Base-by-base conservation (phyloP, 2,797 vertebrate species). In the Paratrypauchen microcephalus region DNA sequence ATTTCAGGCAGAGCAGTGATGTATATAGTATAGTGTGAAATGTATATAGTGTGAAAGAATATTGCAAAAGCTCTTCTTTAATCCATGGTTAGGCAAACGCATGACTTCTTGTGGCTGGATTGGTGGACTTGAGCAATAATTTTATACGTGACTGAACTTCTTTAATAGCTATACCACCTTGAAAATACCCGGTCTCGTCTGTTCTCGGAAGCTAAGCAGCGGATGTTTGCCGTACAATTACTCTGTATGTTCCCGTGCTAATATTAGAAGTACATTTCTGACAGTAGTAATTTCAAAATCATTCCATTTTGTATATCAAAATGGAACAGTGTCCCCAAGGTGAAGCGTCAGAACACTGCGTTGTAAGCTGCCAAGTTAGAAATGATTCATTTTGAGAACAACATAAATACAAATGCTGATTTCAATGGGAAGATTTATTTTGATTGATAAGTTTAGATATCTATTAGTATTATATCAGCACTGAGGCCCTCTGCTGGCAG, bases 331-430 rank as follows among this genome's bases (percentile, higher is more conserved):
- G 48, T 66, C 45, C 45, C 6, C 65, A 32, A 24, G 56, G 32
- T 24, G 8, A 23, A 69, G n/a, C 23, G 30, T 69, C 41, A 45
- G 13, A 45, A 4, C 13, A 45, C 41, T 36, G 26, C 32, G 11
- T 1, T 1, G 41, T 45, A 16, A 18, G 41, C 19, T 59, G 70
- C 45, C 61, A 69, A 48, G 57, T 47, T 75, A 9, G 28, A 75
- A 36, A 6, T 67, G 18, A 21, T 62, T 32, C 54, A 66, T 59
- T 4, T 28, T 54, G 21, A 28, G 39, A 50, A 45, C 7, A 24
- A 36, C 48, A 19, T 32, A 36, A 65, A 9, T 64, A 48, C 23
- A 62, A 23, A 52, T 21, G 0, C 24, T 68, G 48, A 12, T 45
- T 3, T 28, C 32, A 59, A 24, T 47, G 3, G 45, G 45, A 8